A percentile compares a stretch with the other conserved stretches of the same genome.
These are phyloP conservation scores for Pocillopora damicornis DNA, from an alignment of 64 coral and sea anemone genomes.

Conservation along the genomic window DNA sequence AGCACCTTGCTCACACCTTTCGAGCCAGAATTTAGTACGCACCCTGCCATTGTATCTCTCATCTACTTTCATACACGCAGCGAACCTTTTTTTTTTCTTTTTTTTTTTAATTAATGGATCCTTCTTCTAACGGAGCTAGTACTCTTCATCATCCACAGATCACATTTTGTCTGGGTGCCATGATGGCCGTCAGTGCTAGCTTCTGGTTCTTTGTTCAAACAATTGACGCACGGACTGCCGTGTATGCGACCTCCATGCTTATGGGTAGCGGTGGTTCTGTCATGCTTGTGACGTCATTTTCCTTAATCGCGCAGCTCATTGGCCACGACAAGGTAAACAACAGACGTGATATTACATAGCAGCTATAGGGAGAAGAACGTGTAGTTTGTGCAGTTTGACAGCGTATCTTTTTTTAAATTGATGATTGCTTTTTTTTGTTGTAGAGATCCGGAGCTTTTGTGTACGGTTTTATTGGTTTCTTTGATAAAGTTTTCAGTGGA, in stretches of 20 bases:
- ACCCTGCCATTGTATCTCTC: too few species aligned
- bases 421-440: background rate
- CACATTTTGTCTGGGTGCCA: conserved; percentile 52
- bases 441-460: conserved; percentile 86
- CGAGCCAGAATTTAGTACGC: too few species aligned
- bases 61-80: too few species aligned
- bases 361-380: too few species aligned
- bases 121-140: background rate
- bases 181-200: conserved; percentile 54
- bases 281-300: conserved; percentile 60
- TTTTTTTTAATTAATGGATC: background rate
- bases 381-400: too few species aligned
- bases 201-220: conserved; percentile 61
- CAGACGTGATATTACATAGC: background rate
- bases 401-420: background rate
- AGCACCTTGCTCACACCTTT: too few species aligned
- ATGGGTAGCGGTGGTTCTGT: conserved; percentile 74
- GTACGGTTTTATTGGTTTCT: conserved; percentile 82
- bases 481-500: conserved; percentile 80
- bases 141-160: conserved; percentile 30
- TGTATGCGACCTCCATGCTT: conserved; percentile 58
- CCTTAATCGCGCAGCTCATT: conserved; percentile 52
- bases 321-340: conserved; percentile 62
- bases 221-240: conserved; percentile 34
- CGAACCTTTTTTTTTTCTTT: too few species aligned